Evolutionary conservation across 53 echinoderm and acorn worm genomes (phyloP), one percentile per base, ranked within the genome.

Genomic region (Henricia sp.): DNA sequence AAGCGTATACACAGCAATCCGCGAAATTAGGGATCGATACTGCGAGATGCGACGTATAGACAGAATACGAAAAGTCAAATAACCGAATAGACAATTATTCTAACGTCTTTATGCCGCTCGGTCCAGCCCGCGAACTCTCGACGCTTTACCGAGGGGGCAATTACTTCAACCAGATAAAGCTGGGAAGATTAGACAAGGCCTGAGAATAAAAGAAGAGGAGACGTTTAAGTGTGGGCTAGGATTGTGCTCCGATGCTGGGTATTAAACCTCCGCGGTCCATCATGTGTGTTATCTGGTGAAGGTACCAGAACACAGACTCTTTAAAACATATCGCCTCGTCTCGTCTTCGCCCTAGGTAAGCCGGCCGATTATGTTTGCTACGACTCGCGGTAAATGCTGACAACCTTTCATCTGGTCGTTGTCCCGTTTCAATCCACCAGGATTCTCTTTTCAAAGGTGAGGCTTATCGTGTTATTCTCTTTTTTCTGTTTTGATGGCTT

Each of bases 1-100:
- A 60, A 60, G 26, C 20, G 37, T n/a, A n/a, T n/a, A n/a, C n/a
- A n/a, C 35, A 59, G 62, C 80, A 80, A 80, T 80, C 64, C 64
- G 64, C 64, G 20, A 80, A 80, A 80, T 80, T 80, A 64, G 38
- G 48, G 80, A 80, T 80, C 80, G 80, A 80, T 80, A 80, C 80
- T n/a, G n/a, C n/a, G n/a, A n/a, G n/a, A n/a, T n/a, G n/a, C n/a
- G n/a, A n/a, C 80, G 80, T 63, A 80, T 80, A 63, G 33, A 44
- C 24, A 13, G 80, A 17, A 25, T 16, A 60, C 27, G 76, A 37
- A 24, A 63, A 62, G 65, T 80, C 80, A 44, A 48, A 21, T 38
- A 62, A 64, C 63, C 80, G 80, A 80, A 80, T 64, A 80, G 80
- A 46, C 40, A 39, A 21, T 28, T 35, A 35, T 32, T 56, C 4